Base-by-base conservation (phyloP, 1,140 invertebrate genomes). In the Drosophila obscura region DNA sequence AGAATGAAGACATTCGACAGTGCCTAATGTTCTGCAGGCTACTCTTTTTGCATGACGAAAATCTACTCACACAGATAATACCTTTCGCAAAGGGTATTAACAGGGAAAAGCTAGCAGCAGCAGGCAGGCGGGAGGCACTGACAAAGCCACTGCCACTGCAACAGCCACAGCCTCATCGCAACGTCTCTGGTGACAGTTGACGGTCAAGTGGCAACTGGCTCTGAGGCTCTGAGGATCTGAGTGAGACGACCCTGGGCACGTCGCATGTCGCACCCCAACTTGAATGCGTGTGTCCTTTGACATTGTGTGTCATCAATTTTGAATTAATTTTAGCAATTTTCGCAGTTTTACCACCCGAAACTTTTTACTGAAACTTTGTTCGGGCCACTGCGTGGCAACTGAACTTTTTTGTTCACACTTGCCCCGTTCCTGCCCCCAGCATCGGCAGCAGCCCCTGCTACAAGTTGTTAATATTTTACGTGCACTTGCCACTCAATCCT, bases 311-410 rank as follows among this genome's bases (percentile, higher is more conserved):
- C 81, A 84, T 84, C 80, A 84, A 84, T 84, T 84, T 85, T 60
- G 65, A 87, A 87, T 85, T 85, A 78, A 87, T 87, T 87, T 78
- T 58, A 72, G 78, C 78, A 61, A 85, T 85, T 85, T 87, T 81
- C 65, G 61, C 65, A 75, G 63, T 71, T 81, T 82, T 59, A 57
- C 61, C 44, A 69, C 31, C 24, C 39, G 22, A 76, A 80, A 84
- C 52, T 71, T 81, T 73, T 80, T 28, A 31, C 55, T 13, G 22
- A 67, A 75, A 74, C 61, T 76, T 76, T 78, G 35, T 22, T 45
- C 9, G 11, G 11, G 35, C 11, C 35, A 39, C 11, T 39, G 35
- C 22, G 24, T n/a, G 51, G 41, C 50, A 55, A 39, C 62, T 76
- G 48, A 67, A 77, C 53, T 77, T 73, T 78, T 60, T 73, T 64